These are phyloP conservation scores for Heliangelus exortis DNA, from an alignment of 2,797 vertebrate species.

Conservation along the genomic window DNA sequence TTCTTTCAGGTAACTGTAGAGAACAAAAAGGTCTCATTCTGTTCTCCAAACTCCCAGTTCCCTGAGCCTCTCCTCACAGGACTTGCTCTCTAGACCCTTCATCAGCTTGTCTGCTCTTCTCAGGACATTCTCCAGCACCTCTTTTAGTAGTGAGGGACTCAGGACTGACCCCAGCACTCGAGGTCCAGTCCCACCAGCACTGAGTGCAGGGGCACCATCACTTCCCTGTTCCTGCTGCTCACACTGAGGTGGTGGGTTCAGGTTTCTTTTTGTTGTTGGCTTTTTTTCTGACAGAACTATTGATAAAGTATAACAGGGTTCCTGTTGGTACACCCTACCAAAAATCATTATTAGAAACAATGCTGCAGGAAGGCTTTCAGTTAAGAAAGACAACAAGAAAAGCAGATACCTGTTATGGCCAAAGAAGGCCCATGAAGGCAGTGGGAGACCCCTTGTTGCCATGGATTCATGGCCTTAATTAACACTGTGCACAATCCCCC, in stretches of 20 bases:
- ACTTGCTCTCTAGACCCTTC: too few species aligned
- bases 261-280: rapidly evolving
- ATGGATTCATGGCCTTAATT: neutral
- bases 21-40: too few species aligned
- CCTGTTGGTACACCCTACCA: neutral
- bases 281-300: neutral
- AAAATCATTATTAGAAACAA: neutral
- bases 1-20: too few species aligned
- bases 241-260: neutral
- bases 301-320: neutral
- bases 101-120: too few species aligned
- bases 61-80: too few species aligned
- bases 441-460: neutral
- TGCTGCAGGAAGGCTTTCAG: neutral
- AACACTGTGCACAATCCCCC: neutral
- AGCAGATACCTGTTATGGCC: neutral
- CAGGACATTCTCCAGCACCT: too few species aligned
- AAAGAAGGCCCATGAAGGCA: neutral
- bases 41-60: too few species aligned
- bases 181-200: too few species aligned
- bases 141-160: too few species aligned
- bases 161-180: too few species aligned
- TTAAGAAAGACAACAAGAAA: neutral
- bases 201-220: too few species aligned
- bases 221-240: too few species aligned